These are phyloP conservation scores for Lemur catta DNA, from an alignment of 2,797 vertebrate species.

Conservation along the genomic window DNA sequence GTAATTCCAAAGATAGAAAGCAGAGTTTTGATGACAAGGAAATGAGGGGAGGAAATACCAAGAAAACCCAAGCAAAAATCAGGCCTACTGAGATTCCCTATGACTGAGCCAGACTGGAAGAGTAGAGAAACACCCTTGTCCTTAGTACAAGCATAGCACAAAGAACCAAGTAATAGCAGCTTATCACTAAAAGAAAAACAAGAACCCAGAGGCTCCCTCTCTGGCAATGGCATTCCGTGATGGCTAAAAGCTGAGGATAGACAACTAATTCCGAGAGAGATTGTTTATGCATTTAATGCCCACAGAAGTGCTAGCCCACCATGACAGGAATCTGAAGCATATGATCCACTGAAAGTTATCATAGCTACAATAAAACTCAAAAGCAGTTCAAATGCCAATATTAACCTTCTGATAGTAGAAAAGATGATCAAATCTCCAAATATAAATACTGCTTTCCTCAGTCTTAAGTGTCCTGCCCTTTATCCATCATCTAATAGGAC, in stretches of 20 bases:
- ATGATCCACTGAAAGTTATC: not conserved
- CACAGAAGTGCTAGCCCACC: not conserved
- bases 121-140: not conserved
- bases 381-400: not conserved
- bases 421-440: not conserved
- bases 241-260: not conserved
- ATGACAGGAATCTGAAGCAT: not conserved
- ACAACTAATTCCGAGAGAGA: not conserved
- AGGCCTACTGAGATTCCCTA: not conserved
- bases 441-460: not conserved
- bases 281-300: not conserved
- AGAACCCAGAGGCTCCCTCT: not conserved
- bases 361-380: not conserved
- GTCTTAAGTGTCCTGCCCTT: not conserved
- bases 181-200: not conserved
- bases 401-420: not conserved
- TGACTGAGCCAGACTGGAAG: not conserved
- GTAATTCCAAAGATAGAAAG: not conserved
- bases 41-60: not conserved
- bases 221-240: not conserved
- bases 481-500: not conserved
- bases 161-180: not conserved
- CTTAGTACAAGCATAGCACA: not conserved
- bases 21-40: not conserved
- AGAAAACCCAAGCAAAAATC: not conserved